Conservation (phyloP, 64 coral and sea anemone species). For the Orbicella faveolata region DNA sequence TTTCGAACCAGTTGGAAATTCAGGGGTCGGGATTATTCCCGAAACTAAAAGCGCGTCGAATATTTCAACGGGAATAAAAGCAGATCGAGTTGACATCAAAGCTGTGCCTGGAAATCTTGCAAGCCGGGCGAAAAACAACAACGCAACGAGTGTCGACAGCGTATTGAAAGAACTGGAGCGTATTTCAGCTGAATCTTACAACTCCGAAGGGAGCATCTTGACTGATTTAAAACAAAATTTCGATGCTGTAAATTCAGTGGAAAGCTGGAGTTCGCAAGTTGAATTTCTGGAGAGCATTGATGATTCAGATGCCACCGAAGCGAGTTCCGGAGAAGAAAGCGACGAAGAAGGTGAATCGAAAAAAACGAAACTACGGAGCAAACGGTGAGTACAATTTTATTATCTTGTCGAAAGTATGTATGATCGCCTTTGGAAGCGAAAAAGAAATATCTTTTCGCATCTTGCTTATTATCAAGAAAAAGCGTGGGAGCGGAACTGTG, state of each 20-base stretch:
- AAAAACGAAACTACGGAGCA: slow-evolving; percentile 59
- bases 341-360: slow-evolving; percentile 78
- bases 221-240: slow-evolving; percentile 58
- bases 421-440: slow-evolving; percentile 4
- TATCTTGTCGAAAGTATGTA: not conserved
- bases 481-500: slow-evolving; percentile 26
- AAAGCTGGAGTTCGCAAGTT: slow-evolving; percentile 71
- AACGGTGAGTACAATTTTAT: slow-evolving; percentile 75
- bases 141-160: slow-evolving; percentile 19
- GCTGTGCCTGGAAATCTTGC: slow-evolving; percentile 33
- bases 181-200: slow-evolving; percentile 35
- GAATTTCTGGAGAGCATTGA: slow-evolving; percentile 90
- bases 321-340: slow-evolving; percentile 87
- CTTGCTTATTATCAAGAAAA: slow-evolving; percentile 12
- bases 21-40: slow-evolving; percentile 15
- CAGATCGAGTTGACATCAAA: slow-evolving; percentile 18
- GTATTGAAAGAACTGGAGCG: slow-evolving; percentile 35
- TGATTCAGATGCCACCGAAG: slow-evolving; percentile 89
- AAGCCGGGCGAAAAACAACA: slow-evolving; percentile 38
- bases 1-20: slow-evolving; percentile 44
- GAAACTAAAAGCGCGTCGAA: slow-evolving; percentile 29
- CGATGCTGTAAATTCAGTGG: slow-evolving; percentile 71
- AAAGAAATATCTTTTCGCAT: slow-evolving; percentile 25
- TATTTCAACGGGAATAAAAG: slow-evolving; percentile 18
- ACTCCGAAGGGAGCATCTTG: slow-evolving; percentile 35